Conservation (phyloP, 2,797 vertebrate genomes). For the Loriculus beryllinus region DNA sequence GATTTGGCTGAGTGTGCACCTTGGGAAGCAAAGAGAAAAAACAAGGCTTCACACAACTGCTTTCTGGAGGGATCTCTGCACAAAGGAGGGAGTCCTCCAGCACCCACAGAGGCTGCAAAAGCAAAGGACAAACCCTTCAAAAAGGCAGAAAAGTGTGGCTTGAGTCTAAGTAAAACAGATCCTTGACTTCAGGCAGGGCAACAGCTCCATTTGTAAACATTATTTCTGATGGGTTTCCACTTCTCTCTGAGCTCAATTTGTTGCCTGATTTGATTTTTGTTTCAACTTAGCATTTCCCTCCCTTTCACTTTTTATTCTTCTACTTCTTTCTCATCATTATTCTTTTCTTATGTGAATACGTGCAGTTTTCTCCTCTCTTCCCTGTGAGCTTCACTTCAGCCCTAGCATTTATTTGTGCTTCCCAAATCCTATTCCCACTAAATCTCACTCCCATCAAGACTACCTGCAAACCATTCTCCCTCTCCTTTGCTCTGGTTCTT, state of each 20-base stretch:
- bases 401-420: not conserved
- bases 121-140: not conserved
- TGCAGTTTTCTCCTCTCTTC: not conserved
- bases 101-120: not conserved
- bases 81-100: no score
- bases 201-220: not conserved
- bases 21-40: not conserved
- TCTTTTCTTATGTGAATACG: not conserved
- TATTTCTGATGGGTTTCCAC: not conserved
- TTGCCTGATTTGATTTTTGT: not conserved
- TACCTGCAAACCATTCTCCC: not conserved
- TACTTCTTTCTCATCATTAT: not conserved
- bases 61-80: not conserved
- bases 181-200: not conserved
- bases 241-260: not conserved
- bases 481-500: not conserved
- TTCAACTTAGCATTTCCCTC: not conserved
- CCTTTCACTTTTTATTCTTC: not conserved
- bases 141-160: fast-evolving
- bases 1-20: not conserved
- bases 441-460: not conserved
- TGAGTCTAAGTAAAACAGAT: not conserved
- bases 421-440: not conserved
- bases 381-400: not conserved
- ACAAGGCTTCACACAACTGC: not conserved